A percentile compares a stretch with the other conserved stretches of the same genome.
Evolutionary conservation across 2,113 vertebrate species (phyloP).

Genomic region (Sceloporus tristichus): DNA sequence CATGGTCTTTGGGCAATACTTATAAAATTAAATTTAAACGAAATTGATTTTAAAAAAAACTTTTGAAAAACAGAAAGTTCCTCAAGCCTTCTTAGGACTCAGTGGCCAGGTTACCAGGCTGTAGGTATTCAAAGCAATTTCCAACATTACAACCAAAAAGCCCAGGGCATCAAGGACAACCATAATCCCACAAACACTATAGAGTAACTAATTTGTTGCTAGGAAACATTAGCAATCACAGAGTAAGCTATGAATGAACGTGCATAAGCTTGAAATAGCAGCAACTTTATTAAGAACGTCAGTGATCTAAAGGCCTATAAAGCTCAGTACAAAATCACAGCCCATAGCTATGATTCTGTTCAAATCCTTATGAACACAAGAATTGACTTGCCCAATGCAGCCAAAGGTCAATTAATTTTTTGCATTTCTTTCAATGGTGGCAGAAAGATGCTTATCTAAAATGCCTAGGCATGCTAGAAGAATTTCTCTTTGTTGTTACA

Average conservation of each 20-base stretch:
- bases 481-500: too few relatives aligned
- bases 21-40: neutral
- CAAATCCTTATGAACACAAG: neutral
- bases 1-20: neutral
- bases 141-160: neutral
- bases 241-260: neutral
- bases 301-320: neutral
- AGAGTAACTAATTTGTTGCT: neutral
- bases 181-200: neutral
- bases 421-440: too few relatives aligned
- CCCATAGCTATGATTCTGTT: neutral
- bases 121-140: neutral
- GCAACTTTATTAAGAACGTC: neutral
- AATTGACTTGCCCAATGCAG: neutral
- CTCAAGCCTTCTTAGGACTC: neutral
- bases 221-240: neutral
- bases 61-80: neutral
- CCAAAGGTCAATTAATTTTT: neutral
- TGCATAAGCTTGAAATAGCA: neutral
- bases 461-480: too few relatives aligned
- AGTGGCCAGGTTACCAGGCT: neutral
- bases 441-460: too few relatives aligned
- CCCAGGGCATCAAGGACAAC: neutral
- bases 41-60: neutral
- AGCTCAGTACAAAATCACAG: neutral